phyloP scores from a whole-genome alignment of 64 coral and sea anemone species.

The Pocillopora damicornis region DNA sequence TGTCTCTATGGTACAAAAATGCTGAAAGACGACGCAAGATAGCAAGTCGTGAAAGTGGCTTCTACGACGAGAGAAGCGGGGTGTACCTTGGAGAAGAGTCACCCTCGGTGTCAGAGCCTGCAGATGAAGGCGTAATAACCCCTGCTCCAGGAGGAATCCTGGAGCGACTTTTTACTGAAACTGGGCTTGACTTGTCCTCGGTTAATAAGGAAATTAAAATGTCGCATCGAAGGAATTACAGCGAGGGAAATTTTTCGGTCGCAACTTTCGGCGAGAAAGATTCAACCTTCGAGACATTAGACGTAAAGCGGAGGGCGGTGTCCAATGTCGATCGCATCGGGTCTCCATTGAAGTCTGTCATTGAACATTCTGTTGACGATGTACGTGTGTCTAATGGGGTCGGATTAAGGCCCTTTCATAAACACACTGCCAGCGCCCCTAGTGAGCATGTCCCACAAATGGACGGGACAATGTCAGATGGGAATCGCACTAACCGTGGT shows the following conservation, averaged over 20 bases:
- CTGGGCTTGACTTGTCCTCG: constrained; percentile 6
- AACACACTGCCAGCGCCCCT: constrained; percentile 18
- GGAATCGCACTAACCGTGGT: background rate
- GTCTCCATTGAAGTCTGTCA: background rate
- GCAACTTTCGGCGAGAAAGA: constrained; percentile 32
- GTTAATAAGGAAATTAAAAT: constrained; percentile 20
- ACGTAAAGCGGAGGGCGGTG: constrained; percentile 52
- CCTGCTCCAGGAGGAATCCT: constrained; percentile 75
- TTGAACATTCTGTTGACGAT: background rate
- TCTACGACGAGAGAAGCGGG: constrained; percentile 92
- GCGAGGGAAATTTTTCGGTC: constrained; percentile 28
- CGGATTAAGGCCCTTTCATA: background rate
- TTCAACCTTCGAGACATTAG: background rate
- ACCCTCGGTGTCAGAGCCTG: constrained; percentile 20
- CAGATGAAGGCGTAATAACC: background rate
- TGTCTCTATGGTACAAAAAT: constrained; percentile 73
- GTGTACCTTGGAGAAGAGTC: constrained; percentile 92
- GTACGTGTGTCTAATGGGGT: constrained; percentile 1
- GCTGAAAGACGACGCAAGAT: constrained; percentile 77
- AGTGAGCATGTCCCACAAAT: background rate
- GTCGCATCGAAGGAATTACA: constrained; percentile 70
- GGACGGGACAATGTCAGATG: background rate
- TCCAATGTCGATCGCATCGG: constrained; percentile 68
- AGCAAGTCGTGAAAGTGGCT: constrained; percentile 62
- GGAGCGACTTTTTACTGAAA: constrained; percentile 57